Percentiles rank a stretch among this genome's conserved stretches.
These are phyloP conservation scores for Novumbra hubbsi DNA, from an alignment of 2,797 vertebrate species.

Conservation along the genomic window DNA sequence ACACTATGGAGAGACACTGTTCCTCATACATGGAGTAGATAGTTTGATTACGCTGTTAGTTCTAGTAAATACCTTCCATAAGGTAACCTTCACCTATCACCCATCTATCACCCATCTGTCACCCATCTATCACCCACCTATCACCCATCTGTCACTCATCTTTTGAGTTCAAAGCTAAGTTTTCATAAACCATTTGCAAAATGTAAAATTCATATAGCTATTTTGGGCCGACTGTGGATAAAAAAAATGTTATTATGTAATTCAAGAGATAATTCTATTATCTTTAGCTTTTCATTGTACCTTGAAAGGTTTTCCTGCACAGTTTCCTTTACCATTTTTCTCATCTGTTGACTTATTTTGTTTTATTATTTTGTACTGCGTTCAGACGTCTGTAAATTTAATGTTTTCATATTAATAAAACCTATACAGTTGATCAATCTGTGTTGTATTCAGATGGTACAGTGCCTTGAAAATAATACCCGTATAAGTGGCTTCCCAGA, in stretches of 20 bases:
- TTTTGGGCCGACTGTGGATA: background rate
- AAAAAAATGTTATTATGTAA: background rate
- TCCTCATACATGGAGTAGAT: background rate
- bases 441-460: background rate
- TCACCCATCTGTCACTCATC: background rate
- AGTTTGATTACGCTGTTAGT: background rate
- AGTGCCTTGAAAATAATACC: background rate
- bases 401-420: background rate
- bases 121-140: background rate
- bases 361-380: background rate
- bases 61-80: background rate
- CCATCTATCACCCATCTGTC: background rate
- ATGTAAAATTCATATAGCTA: background rate
- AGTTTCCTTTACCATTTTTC: background rate
- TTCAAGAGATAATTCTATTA: background rate
- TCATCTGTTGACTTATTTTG: background rate
- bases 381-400: background rate
- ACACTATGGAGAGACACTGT: background rate
- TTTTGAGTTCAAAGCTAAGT: background rate
- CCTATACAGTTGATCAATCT: background rate
- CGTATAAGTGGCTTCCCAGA: background rate
- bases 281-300: background rate
- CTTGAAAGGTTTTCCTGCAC: background rate
- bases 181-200: background rate
- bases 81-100: background rate